Conservation (phyloP, 2,797 vertebrate species). For the Poecilia velifera region DNA sequence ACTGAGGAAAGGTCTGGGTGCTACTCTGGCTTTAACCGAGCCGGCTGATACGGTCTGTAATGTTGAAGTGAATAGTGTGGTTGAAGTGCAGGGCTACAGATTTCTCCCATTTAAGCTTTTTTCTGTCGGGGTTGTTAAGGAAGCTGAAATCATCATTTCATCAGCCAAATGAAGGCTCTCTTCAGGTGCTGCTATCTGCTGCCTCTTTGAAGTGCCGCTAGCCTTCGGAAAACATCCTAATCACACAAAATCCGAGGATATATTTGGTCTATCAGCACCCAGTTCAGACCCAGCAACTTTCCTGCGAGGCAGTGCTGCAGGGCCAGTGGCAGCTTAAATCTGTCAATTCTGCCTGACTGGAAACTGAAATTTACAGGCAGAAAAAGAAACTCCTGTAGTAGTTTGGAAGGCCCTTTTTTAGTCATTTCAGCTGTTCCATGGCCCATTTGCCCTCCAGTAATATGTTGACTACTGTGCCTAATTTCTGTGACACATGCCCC, state of each 20-base stretch:
- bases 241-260: constrained; percentile 30
- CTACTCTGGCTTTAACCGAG: neutral
- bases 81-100: constrained; percentile 2
- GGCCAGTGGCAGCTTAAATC: constrained; percentile 12
- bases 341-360: constrained; percentile 20
- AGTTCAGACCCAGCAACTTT: constrained; percentile 12
- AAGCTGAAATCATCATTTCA: constrained; percentile 62
- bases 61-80: constrained; percentile 3
- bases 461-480: constrained; percentile 55
- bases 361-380: constrained; percentile 23
- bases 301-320: neutral
- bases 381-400: constrained; percentile 13
- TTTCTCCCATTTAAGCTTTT: constrained; percentile 5
- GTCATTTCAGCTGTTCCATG: constrained; percentile 60
- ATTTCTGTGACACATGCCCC: constrained; percentile 63
- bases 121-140: constrained; percentile 37
- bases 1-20: constrained; percentile 17
- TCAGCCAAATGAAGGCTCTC: constrained; percentile 55
- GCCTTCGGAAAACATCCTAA: constrained; percentile 46
- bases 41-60: neutral
- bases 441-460: constrained; percentile 57
- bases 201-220: constrained; percentile 41
- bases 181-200: constrained; percentile 43
- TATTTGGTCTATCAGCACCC: neutral
- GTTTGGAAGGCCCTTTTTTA: constrained; percentile 42